Conservation (phyloP, 2,113 vertebrate genomes). For the Equus przewalskii region DNA sequence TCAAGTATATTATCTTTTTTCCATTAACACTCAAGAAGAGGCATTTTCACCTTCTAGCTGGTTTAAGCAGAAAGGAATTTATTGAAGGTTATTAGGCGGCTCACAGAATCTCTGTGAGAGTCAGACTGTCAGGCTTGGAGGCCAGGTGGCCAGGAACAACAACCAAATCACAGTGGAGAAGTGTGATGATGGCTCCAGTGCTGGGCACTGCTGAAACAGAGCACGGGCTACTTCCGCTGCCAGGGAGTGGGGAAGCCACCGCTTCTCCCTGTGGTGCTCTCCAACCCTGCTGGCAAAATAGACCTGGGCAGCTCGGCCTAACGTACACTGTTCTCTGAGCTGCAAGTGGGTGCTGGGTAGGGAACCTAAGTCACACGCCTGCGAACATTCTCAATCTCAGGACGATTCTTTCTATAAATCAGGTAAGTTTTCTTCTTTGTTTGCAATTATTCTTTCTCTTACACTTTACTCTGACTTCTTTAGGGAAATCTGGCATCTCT, state of each 20-base stretch:
- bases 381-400: neutral
- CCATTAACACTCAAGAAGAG: neutral
- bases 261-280: neutral
- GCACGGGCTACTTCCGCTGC: neutral
- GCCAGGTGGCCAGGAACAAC: neutral
- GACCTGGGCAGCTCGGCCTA: neutral
- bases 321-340: neutral
- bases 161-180: neutral
- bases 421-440: constrained; percentile 15
- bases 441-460: neutral
- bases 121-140: neutral
- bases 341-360: neutral
- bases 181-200: neutral
- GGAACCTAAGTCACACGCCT: neutral
- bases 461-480: neutral
- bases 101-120: neutral
- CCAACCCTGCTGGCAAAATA: neutral
- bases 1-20: neutral
- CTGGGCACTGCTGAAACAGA: neutral
- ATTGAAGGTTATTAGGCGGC: neutral
- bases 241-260: neutral
- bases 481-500: neutral
- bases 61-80: neutral
- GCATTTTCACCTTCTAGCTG: neutral
- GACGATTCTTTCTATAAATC: neutral